phyloP scores from a whole-genome alignment of 2,797 vertebrate species.

The Thripadectes ignobilis region DNA sequence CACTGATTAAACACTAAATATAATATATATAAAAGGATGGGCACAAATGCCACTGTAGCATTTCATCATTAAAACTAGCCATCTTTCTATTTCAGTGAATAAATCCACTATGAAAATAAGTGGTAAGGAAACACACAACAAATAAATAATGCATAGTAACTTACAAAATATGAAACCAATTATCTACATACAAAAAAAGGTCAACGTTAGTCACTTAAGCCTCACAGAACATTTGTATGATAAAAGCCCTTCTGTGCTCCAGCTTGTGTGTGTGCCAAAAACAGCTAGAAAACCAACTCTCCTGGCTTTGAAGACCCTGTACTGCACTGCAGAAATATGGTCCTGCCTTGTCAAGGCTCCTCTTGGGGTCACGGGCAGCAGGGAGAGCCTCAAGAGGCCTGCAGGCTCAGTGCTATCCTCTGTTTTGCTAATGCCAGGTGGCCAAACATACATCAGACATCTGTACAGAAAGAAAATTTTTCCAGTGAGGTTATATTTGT shows the following conservation, averaged over 20 bases:
- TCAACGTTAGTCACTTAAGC: not conserved
- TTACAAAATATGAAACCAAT: slow-evolving; percentile 1
- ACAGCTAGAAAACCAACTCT: not conserved
- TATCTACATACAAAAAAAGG: slow-evolving; percentile 11
- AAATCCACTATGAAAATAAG: not conserved
- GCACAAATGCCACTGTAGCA: not conserved
- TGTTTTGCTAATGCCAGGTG: not conserved
- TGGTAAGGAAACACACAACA: not conserved
- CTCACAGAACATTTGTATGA: not conserved
- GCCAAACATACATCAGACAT: not conserved
- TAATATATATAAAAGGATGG: not conserved
- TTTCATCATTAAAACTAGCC: not conserved
- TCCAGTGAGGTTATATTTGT: not conserved
- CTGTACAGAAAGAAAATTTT: not conserved
- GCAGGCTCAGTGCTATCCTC: not conserved
- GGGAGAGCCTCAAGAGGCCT: not conserved
- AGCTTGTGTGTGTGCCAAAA: not conserved
- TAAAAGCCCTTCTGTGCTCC: not conserved
- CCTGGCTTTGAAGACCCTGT: not conserved
- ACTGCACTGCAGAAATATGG: not conserved
- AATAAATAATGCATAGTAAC: not conserved
- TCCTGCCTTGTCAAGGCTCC: not conserved
- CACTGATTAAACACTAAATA: not conserved
- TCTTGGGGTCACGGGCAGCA: rapidly evolving
- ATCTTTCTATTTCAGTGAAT: not conserved